Percentiles rank a stretch among this genome's conserved stretches.
phyloP scores from a whole-genome alignment of 2,888 invertebrate genomes.

The Oscheius sp. region DNA sequence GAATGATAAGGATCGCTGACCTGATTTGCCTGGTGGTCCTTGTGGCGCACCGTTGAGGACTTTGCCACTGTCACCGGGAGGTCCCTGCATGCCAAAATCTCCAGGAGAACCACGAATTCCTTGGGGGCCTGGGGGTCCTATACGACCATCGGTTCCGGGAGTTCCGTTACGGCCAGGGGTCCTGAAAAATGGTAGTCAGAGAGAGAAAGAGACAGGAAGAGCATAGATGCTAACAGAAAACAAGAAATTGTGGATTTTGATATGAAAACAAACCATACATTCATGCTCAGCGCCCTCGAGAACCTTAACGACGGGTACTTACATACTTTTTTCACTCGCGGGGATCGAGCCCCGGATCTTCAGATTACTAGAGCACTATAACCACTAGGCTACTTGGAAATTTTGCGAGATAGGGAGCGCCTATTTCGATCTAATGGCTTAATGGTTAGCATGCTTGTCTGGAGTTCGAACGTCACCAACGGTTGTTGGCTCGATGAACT shows the following conservation, averaged over 20 bases:
- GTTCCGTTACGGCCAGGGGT: constrained; percentile 50
- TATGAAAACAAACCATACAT: too few relatives aligned
- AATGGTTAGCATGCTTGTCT: too few relatives aligned
- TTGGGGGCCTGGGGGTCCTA: constrained; percentile 62
- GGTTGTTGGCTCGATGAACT: too few relatives aligned
- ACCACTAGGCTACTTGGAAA: too few relatives aligned
- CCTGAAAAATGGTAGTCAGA: constrained; percentile 32
- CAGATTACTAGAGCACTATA: too few relatives aligned
- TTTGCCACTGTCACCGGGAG: constrained; percentile 60
- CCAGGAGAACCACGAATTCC: constrained; percentile 62
- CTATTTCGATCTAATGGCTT: too few relatives aligned
- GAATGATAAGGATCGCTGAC: constrained; percentile 32
- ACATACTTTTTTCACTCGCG: too few relatives aligned
- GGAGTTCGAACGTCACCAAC: too few relatives aligned
- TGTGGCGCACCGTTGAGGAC: constrained; percentile 55
- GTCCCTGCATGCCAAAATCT: constrained; percentile 58
- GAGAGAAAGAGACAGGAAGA: neutral
- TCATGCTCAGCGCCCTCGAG: too few relatives aligned
- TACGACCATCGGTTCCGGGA: constrained; percentile 50
- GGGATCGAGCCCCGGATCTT: too few relatives aligned
- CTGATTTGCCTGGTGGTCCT: constrained; percentile 53
- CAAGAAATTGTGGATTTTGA: neutral
- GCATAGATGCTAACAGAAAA: neutral
- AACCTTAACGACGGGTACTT: too few relatives aligned
- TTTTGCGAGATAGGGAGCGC: too few relatives aligned